Evolutionary conservation across 2,113 vertebrate genomes (phyloP), one percentile per base, ranked within the genome.

Genomic region (Rhagologus leucostigma): DNA sequence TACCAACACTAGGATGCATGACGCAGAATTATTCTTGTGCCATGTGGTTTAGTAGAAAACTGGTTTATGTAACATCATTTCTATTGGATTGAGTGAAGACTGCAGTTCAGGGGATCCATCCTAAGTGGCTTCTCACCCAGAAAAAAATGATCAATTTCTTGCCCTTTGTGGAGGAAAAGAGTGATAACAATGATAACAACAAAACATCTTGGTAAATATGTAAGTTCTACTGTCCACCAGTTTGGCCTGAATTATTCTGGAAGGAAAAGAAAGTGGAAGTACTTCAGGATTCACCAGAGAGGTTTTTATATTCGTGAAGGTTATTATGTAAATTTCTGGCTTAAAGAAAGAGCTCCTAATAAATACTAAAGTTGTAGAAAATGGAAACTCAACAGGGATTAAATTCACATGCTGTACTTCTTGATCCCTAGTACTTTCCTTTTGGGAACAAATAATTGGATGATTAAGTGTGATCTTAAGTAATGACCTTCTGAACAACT

Each of bases 401-500:
- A 29, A 16, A 69, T 79, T 94, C 89, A 77, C n/a, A 30, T 46
- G 63, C 24, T 83, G 42, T 85, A 77, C 23, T 86, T 46, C 55
- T 78, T 88, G 67, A 93, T 88, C 55, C n/a, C 8, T 32, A 32
- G 7, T 69, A 63, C 63, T 80, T 23, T 80, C 9, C 59, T 90
- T 87, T 70, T 55, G 67, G 75, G 78, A 95, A 88, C 44, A 96
- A 96, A 95, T 96, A 90, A 96, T 90, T 90, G 60, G 53, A 70
- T 96, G 90, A 94, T 93, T 94, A 91, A 88, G 83, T 74, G 59
- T 88, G 90, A 94, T 91, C 94, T 80, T 77, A 94, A 91, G 42
- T 94, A 96, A 93, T 60, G 90, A 94, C 95, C 90, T 91, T 91
- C 68, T 85, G 59, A 94, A 96, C 86, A 67, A 88, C 57, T 96